Base-by-base conservation (phyloP, 64 coral and sea anemone genomes). In the Astreopora myriophthalma region DNA sequence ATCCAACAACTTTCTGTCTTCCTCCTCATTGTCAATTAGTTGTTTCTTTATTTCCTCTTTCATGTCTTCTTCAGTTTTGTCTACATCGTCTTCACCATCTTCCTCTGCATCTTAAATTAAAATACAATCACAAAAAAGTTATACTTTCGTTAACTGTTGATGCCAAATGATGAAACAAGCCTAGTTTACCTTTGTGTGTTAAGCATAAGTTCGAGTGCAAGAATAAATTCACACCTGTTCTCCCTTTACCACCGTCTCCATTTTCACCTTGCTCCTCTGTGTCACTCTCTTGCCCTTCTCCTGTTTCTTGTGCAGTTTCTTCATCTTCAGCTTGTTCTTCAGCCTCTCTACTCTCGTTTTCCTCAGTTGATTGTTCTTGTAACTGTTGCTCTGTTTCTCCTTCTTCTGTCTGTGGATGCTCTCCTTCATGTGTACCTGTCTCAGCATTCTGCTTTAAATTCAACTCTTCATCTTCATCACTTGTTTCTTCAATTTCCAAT, bases 401-500 rank as follows among this genome's bases (percentile, higher is more conserved):
- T 48, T 52, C 36, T 89, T 88, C 75, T 31, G 7, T 78, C 58
- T 74, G 40, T 61, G 8, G 12, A 64, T 70, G 58, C 6, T 80
- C 9, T 20, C 31, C 23, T 3, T 87, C 30, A 23, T 87, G 39
- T 57, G 68, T 25, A n/a, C 57, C 85, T 65, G 63, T 58, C 23
- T 40, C 65, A 34, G 6, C n/a, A 55, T 83, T 8, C 17, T 74
- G 27, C 35, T 93, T 76, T n/a, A 68, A 20, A 32, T 49, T 79
- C 11, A 68, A 12, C 20, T 77, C 23, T 85, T 85, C 86, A 80
- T 87, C 86, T 46, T 93, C 91, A 44, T 74, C 74, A 31, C 60
- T 86, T 20, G 74, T 82, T 79, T 96, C 95, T 86, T 97, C 95
- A 63, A 97, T 81, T 71, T 97, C 95, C 34, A 97, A 72, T 13